These are phyloP conservation scores for Aphis craccivora DNA, from an alignment of 1,140 invertebrate genomes.

Conservation along the genomic window DNA sequence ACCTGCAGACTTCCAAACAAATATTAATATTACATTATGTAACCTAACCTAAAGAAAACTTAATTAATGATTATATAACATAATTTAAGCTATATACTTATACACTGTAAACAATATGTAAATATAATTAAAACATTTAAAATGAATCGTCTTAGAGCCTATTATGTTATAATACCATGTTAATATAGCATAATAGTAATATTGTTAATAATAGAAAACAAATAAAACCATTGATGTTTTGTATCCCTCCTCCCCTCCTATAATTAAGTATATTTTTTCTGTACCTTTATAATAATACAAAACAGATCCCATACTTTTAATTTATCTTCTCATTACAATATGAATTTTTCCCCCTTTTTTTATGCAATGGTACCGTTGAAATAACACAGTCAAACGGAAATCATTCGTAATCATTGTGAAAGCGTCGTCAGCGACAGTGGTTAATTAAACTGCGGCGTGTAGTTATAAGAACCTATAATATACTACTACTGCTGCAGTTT, in stretches of 20 bases:
- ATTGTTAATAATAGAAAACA: too few relatives aligned
- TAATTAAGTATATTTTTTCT: too few relatives aligned
- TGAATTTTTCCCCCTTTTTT: background rate
- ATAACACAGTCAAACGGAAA: constrained; percentile 36
- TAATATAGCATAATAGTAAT: too few relatives aligned
- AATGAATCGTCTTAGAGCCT: too few relatives aligned
- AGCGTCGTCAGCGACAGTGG: constrained; percentile 1
- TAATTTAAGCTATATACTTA: too few relatives aligned
- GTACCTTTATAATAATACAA: background rate
- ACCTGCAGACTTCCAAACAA: too few relatives aligned
- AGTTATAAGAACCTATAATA: background rate
- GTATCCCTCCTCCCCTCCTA: background rate
- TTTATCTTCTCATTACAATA: background rate
- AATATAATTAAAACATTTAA: too few relatives aligned
- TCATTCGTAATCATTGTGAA: constrained; percentile 41
- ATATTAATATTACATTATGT: too few relatives aligned
- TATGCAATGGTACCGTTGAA: constrained; percentile 9
- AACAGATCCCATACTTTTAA: background rate
- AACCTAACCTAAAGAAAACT: too few relatives aligned
- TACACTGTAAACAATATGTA: too few relatives aligned
- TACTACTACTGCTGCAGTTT: background rate
- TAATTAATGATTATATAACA: too few relatives aligned
- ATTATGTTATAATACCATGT: too few relatives aligned
- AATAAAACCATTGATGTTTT: background rate
- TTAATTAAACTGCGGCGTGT: constrained; percentile 19